Evolutionary conservation across 1,140 invertebrate species (phyloP), one percentile per base, ranked within the genome.

Genomic region (Leguminivora glycinivorella): DNA sequence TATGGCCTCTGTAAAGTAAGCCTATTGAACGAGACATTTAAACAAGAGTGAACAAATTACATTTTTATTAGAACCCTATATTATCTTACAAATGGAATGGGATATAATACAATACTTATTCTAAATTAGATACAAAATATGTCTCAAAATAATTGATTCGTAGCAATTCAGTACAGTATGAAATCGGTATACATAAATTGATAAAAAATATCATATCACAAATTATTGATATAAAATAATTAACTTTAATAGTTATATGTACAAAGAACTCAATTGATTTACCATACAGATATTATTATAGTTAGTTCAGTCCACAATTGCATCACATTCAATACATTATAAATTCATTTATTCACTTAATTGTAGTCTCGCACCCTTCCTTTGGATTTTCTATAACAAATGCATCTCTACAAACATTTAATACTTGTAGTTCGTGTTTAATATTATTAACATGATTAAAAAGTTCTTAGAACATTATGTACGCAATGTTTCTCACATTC

Each of bases 41-140:
- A 29, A 26, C n/a, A 52, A 9, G 12, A 24, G 40, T 52, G 12
- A 77, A 79, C 72, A 56, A 83, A 82, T 82, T 82, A 78, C 73
- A 82, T 75, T 78, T 75, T 81, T 81, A 81, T 80, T 80, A 67
- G 70, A 71, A 67, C 60, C 72, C 75, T 79, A 71, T 70, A 67
- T 22, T 75, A 77, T 22, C 69, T 78, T 75, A 75, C 56, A 73
- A 83, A 82, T 52, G 47, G 47, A 87, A 84, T 87, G 85, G 83
- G 89, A 90, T 90, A 88, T 86, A 74, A 67, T 87, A 89, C 82
- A 90, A 82, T 76, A 84, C 75, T 85, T 84, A 85, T 70, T 73
- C 77, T 83, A 85, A 83, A 88, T 81, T 75, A 80, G 82, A 87
- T 76, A 86, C 58, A 79, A 74, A 79, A 73, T 75, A 78, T 78